These are phyloP conservation scores for Petaurus breviceps DNA, from an alignment of 2,113 vertebrate species.

Conservation along the genomic window DNA sequence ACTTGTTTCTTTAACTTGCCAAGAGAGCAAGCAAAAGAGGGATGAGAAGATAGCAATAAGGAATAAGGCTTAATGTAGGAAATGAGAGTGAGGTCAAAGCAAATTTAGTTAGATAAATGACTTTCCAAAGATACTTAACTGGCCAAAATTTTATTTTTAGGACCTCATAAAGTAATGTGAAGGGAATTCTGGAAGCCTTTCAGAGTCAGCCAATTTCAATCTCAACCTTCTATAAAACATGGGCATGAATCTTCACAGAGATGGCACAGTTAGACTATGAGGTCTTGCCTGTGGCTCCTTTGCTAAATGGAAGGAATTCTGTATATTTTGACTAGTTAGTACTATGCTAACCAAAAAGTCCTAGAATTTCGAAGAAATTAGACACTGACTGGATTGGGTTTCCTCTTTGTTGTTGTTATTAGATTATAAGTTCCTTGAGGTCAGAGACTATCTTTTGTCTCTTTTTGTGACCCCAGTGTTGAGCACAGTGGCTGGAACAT, in stretches of 20 bases:
- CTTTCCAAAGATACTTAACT: rapidly evolving
- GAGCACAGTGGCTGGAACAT: too few species aligned
- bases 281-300: neutral
- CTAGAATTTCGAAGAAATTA: neutral
- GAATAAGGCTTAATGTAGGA: neutral
- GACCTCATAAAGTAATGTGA: neutral
- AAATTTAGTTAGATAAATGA: conserved; percentile 5
- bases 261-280: neutral
- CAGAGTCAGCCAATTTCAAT: neutral
- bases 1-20: neutral
- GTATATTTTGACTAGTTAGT: neutral
- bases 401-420: neutral
- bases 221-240: neutral
- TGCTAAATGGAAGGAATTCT: neutral
- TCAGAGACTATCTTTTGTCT: neutral
- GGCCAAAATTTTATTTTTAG: neutral
- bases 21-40: neutral
- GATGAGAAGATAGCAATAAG: neutral
- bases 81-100: neutral
- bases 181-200: neutral
- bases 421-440: neutral
- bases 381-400: neutral
- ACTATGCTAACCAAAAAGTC: neutral
- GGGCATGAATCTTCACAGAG: neutral
- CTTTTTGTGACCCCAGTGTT: too few species aligned